Conservation (phyloP, 2,888 invertebrate species). For the Eumerus sabulonum region DNA sequence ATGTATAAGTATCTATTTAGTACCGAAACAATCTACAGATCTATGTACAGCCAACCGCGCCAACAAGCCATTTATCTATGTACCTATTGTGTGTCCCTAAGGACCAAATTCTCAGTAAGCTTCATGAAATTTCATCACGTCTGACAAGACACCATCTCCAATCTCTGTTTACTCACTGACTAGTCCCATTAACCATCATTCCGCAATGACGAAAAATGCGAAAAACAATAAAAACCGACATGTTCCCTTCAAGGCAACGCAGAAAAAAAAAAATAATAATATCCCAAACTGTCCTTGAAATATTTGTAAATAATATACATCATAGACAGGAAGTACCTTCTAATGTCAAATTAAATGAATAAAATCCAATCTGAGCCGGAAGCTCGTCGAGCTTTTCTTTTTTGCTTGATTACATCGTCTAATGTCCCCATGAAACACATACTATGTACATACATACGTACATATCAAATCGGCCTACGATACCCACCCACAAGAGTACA, state of each 20-base stretch:
- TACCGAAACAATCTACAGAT: too few relatives aligned
- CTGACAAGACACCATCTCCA: neutral
- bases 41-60: too few relatives aligned
- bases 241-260: slow-evolving; percentile 18
- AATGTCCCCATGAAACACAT: too few relatives aligned
- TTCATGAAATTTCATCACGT: slow-evolving; percentile 12
- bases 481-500: neutral
- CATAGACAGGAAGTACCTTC: slow-evolving; percentile 61
- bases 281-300: slow-evolving; percentile 48
- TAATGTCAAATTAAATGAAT: neutral
- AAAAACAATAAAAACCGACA: neutral
- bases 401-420: slow-evolving; percentile 37
- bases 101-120: neutral
- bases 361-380: slow-evolving; percentile 18
- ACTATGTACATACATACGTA: too few relatives aligned
- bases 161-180: slow-evolving; percentile 18
- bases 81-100: too few relatives aligned
- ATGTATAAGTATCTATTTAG: too few relatives aligned
- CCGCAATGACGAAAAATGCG: too few relatives aligned
- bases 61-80: too few relatives aligned
- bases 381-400: slow-evolving; percentile 39
- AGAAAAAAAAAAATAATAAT: slow-evolving; percentile 24
- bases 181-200: neutral
- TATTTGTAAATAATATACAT: slow-evolving; percentile 30
- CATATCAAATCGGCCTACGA: neutral